These are phyloP conservation scores for Lacerta viridis DNA, from an alignment of 2,797 vertebrate genomes.

Conservation along the genomic window DNA sequence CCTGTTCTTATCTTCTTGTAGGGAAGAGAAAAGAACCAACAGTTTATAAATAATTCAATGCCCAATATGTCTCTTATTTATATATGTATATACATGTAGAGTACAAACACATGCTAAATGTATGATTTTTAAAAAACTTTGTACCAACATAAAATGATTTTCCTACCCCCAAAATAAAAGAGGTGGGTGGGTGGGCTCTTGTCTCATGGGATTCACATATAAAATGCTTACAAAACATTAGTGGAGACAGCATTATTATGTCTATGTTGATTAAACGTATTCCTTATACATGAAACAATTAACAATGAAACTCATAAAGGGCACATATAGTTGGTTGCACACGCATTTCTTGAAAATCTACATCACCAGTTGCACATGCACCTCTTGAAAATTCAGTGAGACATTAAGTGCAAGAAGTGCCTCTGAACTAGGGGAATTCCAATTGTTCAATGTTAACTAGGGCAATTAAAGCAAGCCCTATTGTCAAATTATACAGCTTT, in stretches of 20 bases:
- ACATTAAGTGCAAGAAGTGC: slow-evolving; percentile 24
- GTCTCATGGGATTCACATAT: background rate
- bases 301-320: background rate
- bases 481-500: slow-evolving; percentile 36
- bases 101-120: background rate
- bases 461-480: slow-evolving; percentile 44
- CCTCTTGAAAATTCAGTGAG: background rate
- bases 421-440: slow-evolving; percentile 37
- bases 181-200: background rate
- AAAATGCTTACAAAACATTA: background rate
- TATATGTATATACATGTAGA: background rate
- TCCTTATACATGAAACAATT: background rate
- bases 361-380: background rate
- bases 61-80: background rate
- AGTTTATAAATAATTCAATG: background rate
- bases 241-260: background rate
- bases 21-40: background rate
- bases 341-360: background rate
- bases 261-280: background rate
- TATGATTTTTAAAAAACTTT: background rate
- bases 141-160: background rate
- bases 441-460: slow-evolving; percentile 52
- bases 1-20: background rate
- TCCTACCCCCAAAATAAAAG: background rate
- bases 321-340: background rate